Conservation (phyloP, 2,797 vertebrate genomes). For the Hemibagrus guttatus region DNA sequence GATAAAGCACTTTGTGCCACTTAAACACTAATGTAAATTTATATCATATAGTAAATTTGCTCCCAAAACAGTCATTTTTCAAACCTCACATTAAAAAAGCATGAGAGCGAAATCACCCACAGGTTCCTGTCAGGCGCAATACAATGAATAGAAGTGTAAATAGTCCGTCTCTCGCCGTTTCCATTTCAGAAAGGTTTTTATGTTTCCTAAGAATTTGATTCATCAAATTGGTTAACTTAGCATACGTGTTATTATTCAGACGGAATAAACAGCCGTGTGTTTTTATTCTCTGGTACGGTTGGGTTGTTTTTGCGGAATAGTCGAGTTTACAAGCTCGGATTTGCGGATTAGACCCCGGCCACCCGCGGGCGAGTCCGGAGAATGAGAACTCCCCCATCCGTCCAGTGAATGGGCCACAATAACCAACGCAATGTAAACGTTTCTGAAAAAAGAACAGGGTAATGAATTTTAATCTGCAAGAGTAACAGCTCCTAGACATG, state of each 20-base stretch:
- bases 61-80: neutral
- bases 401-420: conserved; percentile 61
- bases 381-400: conserved; percentile 54
- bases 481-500: conserved; percentile 79
- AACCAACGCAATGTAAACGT: conserved; percentile 66
- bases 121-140: neutral
- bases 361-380: conserved; percentile 49
- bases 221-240: neutral
- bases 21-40: no score
- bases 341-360: conserved; percentile 53
- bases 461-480: conserved; percentile 85
- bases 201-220: neutral
- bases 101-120: neutral
- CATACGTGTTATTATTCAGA: neutral
- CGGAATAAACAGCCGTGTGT: conserved; percentile 1
- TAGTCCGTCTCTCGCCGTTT: neutral
- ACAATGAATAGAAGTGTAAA: neutral
- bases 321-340: conserved; percentile 43
- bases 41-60: neutral
- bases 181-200: neutral
- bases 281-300: conserved; percentile 18
- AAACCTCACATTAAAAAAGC: neutral
- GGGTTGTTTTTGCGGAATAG: conserved; percentile 31
- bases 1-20: neutral
- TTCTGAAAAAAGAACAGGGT: conserved; percentile 74